These are phyloP conservation scores for Sphaerophoria taeniata DNA, from an alignment of 2,888 invertebrate genomes.

Conservation along the genomic window DNA sequence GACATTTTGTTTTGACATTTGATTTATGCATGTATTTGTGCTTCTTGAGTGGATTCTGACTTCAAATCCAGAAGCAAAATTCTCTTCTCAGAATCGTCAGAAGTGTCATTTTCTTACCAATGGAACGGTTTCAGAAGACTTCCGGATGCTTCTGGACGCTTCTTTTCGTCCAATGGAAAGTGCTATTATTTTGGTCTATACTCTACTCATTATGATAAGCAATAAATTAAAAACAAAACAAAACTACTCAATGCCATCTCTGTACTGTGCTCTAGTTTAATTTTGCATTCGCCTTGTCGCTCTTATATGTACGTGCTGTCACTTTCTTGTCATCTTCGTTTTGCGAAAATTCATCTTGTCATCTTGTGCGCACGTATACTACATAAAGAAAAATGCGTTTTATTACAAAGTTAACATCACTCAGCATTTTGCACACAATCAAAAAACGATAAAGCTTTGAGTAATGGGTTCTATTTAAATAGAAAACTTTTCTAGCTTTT, in stretches of 20 bases:
- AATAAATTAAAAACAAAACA: not conserved
- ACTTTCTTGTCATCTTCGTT: not conserved
- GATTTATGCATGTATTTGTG: no score
- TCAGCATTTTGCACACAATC: conserved; percentile 16
- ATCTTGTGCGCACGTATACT: not conserved
- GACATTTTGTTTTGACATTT: no score
- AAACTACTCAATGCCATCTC: conserved; percentile 2
- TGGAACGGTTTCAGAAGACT: no score
- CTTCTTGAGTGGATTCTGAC: no score
- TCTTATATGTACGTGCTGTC: not conserved
- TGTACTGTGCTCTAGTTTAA: not conserved
- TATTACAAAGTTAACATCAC: not conserved
- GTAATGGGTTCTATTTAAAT: conserved; percentile 24
- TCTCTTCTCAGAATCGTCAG: no score
- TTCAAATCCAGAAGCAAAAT: no score
- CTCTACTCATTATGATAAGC: no score
- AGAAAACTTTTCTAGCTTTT: conserved; percentile 42
- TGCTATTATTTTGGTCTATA: no score
- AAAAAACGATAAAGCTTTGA: not conserved
- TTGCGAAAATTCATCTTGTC: not conserved
- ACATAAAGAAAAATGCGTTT: not conserved
- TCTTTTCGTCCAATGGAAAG: no score
- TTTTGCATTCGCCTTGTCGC: not conserved
- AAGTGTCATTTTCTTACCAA: no score
- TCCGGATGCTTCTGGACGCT: no score